Conservation (phyloP, 1,140 invertebrate species). For the Halictus rubicundus region DNA sequence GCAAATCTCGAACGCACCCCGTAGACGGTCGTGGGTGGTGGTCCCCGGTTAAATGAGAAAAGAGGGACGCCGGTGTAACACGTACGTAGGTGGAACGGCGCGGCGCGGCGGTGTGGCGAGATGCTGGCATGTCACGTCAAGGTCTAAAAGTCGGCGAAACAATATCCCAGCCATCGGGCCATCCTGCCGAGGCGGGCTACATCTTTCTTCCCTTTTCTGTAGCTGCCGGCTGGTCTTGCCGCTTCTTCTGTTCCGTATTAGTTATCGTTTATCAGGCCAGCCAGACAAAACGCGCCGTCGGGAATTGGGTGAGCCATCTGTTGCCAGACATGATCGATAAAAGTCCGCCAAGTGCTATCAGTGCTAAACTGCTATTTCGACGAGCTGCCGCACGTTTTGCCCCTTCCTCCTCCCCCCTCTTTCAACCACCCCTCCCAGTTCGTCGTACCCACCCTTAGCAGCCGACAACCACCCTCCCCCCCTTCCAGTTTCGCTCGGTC, state of each 20-base stretch:
- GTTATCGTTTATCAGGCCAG: constrained; percentile 74
- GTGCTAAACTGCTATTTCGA: constrained; percentile 75
- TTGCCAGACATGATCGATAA: constrained; percentile 80
- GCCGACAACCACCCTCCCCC: neutral
- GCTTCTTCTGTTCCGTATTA: constrained; percentile 67
- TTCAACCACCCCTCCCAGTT: constrained; percentile 14
- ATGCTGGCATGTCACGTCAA: constrained; percentile 63
- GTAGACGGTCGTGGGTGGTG: too few relatives aligned
- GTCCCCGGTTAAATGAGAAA: neutral
- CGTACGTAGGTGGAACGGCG: constrained; percentile 16
- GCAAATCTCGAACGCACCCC: too few relatives aligned
- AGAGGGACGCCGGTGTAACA: constrained; percentile 4
- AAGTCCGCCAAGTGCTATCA: constrained; percentile 79
- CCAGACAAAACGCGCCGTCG: constrained; percentile 67
- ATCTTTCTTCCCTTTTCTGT: constrained; percentile 54
- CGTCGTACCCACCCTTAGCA: neutral
- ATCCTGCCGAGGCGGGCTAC: constrained; percentile 17
- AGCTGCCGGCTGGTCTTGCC: constrained; percentile 13
- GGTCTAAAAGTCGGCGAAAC: constrained; percentile 64
- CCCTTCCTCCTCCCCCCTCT: constrained; percentile 12
- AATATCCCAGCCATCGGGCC: constrained; percentile 53
- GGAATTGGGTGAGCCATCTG: constrained; percentile 76
- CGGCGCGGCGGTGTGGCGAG: constrained; percentile 13
- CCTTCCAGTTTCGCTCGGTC: neutral
- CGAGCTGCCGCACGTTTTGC: constrained; percentile 65